phyloP scores from a whole-genome alignment of 2,888 invertebrate species.

The Silvanus unidentatus region DNA sequence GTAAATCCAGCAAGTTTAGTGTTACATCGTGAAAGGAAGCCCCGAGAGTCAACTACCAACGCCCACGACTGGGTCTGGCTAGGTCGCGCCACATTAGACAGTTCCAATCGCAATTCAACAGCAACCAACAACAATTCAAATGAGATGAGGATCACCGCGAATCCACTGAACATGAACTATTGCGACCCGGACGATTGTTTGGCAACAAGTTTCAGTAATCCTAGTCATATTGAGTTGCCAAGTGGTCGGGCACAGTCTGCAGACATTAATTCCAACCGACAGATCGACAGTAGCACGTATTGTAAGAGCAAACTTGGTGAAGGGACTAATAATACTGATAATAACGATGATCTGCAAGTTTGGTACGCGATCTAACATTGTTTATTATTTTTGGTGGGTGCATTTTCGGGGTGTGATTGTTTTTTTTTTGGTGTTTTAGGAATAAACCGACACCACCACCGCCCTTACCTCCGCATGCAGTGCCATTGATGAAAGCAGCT shows the following conservation, averaged over 20 bases:
- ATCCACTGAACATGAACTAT: slow-evolving; percentile 68
- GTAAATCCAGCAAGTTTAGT: slow-evolving; percentile 45
- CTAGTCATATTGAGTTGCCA: slow-evolving; percentile 65
- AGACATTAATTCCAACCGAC: slow-evolving; percentile 33
- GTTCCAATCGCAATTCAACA: slow-evolving; percentile 45
- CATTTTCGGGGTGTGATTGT: not conserved
- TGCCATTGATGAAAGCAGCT: not conserved
- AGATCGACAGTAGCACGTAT: slow-evolving; percentile 64
- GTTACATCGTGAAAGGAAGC: slow-evolving; percentile 56
- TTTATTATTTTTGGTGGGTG: not conserved
- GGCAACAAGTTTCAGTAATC: slow-evolving; percentile 68
- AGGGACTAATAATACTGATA: slow-evolving; percentile 24
- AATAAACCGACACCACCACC: slow-evolving; percentile 40
- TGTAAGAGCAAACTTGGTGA: slow-evolving; percentile 52
- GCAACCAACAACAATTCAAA: slow-evolving; percentile 27
- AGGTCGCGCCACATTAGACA: slow-evolving; percentile 63
- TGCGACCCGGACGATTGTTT: slow-evolving; percentile 59
- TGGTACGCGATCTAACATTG: slow-evolving; percentile 32
- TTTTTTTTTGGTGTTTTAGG: slow-evolving; percentile 26
- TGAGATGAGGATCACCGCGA: slow-evolving; percentile 71
- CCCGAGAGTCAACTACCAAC: slow-evolving; percentile 76
- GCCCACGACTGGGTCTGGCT: slow-evolving; percentile 97
- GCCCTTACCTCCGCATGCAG: slow-evolving; percentile 50
- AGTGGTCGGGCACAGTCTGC: slow-evolving; percentile 32
- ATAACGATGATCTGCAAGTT: slow-evolving; percentile 35